Base-by-base conservation (phyloP, 2,113 vertebrate species). In the Carassius auratus region DNA sequence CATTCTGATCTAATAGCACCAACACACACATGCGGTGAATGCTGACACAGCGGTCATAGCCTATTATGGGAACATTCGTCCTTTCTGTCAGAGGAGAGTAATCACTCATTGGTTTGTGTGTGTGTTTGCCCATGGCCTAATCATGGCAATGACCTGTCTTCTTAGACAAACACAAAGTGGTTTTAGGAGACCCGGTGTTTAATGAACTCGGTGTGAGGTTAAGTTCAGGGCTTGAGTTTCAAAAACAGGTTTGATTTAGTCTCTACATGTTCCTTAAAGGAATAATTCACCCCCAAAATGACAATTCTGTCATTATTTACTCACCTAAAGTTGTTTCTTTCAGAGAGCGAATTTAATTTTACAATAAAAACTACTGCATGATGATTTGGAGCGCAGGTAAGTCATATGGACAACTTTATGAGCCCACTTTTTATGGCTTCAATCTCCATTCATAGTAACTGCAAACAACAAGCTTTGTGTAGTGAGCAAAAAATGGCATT, bases 91-190 rank as follows among this genome's bases (percentile, higher is more conserved):
- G 68, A 14, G 26, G 26, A 73, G 64, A 83, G 81, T 59, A 38
- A 83, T 83, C 81, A 38, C 30, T 83, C 81, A 83, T 73, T n/a
- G 81, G 86, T 85, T 59, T 84, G 71, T 76, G 83, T 76, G 71
- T 52, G 57, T 78, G 87, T 79, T 83, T 88, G 73, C 84, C 84
- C 81, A 86, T 74, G 78, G 78, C 83, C 78, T 89, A 89, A 89
- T 89, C 86, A 89, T 89, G 88, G 86, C 88, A 87, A 85, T 89
- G 88, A 89, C 88, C 88, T 68, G 68, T 84, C 48, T 55, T 30
- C 86, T 87, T 89, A 89, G 71, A 89, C 86, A 87, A 89, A 89
- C 86, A 89, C 64, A 68, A 68, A 59, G 86, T 89, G 85, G 66
- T 42, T 89, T 87, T 74, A 59, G 84, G 57, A 82, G 78, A 61